These are phyloP conservation scores for Equus quagga DNA, from an alignment of 2,113 vertebrate genomes.

Conservation along the genomic window DNA sequence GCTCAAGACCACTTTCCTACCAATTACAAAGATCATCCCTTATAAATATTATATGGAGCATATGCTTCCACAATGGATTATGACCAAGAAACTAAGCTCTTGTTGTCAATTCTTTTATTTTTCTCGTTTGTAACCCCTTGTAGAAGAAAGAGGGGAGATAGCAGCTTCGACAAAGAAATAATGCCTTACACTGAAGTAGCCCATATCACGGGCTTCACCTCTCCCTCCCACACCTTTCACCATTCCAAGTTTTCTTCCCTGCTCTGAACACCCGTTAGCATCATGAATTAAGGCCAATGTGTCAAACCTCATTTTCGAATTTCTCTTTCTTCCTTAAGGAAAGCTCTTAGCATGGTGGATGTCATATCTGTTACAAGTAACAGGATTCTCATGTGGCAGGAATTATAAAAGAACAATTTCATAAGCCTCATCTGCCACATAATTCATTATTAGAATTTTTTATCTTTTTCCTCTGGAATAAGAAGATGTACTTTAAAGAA, in stretches of 20 bases:
- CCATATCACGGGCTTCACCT: neutral
- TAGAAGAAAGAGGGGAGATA: neutral
- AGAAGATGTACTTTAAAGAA: neutral
- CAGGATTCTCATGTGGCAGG: neutral
- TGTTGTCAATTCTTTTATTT: neutral
- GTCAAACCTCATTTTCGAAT: neutral
- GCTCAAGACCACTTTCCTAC: neutral
- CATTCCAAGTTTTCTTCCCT: neutral
- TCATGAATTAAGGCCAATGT: neutral
- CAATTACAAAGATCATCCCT: neutral
- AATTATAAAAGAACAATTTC: neutral
- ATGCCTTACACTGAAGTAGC: neutral
- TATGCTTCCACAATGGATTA: neutral
- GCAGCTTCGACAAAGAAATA: neutral
- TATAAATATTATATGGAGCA: conserved; percentile 57
- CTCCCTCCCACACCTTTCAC: neutral
- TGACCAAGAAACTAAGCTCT: neutral
- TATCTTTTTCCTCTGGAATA: neutral
- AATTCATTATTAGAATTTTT: neutral
- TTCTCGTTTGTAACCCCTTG: neutral
- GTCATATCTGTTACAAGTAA: neutral
- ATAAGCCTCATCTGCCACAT: neutral
- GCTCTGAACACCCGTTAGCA: neutral
- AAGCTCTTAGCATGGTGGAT: neutral
- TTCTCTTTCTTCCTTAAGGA: neutral